Evolutionary conservation across 2,888 invertebrate genomes (phyloP).

Genomic region (Drosophila suboccidentalis): DNA sequence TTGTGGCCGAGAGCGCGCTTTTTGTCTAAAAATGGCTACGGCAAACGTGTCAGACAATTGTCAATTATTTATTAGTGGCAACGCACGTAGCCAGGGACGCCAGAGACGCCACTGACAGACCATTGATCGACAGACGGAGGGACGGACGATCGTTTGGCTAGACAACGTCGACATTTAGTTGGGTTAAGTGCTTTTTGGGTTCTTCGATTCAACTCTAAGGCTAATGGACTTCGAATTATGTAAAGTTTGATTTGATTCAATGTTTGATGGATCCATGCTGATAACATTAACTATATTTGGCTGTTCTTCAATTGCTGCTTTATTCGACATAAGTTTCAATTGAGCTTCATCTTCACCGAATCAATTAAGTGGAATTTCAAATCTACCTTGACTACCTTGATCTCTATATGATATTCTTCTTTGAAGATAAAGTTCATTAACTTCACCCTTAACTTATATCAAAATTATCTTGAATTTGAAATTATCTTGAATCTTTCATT

Average conservation of each 20-base stretch:
- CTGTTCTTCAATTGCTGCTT: conserved; percentile 11
- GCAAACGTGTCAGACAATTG: conserved; percentile 80
- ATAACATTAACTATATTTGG: conserved; percentile 8
- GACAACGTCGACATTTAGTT: conserved; percentile 56
- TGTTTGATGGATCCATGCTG: conserved; percentile 43
- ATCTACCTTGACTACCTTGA: not conserved
- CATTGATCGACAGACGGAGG: conserved; percentile 4
- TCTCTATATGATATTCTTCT: not conserved
- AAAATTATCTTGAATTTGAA: not conserved
- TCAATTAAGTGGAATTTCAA: not conserved
- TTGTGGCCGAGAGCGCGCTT: conserved; percentile 58
- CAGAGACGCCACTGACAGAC: conserved; percentile 23
- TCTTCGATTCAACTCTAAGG: conserved; percentile 11
- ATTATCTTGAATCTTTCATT: too few relatives aligned
- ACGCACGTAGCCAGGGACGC: conserved; percentile 71
- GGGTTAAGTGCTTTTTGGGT: conserved; percentile 57
- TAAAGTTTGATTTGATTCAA: conserved; percentile 17
- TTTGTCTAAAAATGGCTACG: conserved; percentile 79
- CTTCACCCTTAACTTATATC: not conserved
- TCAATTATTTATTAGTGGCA: conserved; percentile 80
- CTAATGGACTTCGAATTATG: conserved; percentile 28
- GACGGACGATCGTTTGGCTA: conserved; percentile 42
- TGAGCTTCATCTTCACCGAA: not conserved
- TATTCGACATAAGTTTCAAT: conserved; percentile 4
- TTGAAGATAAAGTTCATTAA: not conserved